Evolutionary conservation across 1,140 invertebrate genomes (phyloP).

Genomic region (Luehdorfia chinensis): DNA sequence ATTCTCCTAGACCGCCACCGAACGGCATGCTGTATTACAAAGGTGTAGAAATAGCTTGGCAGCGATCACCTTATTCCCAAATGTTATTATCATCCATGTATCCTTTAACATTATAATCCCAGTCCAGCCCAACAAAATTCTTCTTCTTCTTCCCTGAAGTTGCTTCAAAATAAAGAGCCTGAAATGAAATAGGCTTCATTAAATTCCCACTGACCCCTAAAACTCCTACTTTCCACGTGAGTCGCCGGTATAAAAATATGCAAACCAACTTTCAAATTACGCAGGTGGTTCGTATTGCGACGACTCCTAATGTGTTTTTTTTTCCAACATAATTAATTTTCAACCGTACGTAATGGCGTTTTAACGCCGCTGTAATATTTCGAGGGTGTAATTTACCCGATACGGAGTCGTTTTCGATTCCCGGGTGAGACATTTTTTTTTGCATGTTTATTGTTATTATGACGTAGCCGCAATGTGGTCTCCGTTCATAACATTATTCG

Average conservation of each 20-base stretch:
- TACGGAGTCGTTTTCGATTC: conserved; percentile 19
- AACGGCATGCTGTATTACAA: too few relatives aligned
- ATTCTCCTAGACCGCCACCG: too few relatives aligned
- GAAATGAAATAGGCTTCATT: too few relatives aligned
- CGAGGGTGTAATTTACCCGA: conserved; percentile 19
- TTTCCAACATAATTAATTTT: conserved; percentile 22
- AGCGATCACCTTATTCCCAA: too few relatives aligned
- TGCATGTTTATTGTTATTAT: conserved; percentile 18
- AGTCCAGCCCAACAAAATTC: too few relatives aligned
- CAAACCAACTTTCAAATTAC: conserved; percentile 21
- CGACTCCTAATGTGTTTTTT: conserved; percentile 24
- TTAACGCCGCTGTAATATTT: conserved; percentile 24
- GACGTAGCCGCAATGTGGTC: conserved; percentile 2
- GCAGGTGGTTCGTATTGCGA: conserved; percentile 22
- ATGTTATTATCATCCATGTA: too few relatives aligned
- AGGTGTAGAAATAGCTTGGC: too few relatives aligned
- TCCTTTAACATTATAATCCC: too few relatives aligned
- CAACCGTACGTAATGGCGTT: conserved; percentile 20
- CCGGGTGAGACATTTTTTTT: conserved; percentile 22
- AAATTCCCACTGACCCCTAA: too few relatives aligned
- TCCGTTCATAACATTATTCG: neutral
- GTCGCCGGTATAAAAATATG: conserved; percentile 19
- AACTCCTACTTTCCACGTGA: conserved; percentile 1
- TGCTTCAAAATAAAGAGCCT: too few relatives aligned
- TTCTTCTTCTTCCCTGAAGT: too few relatives aligned